Base-by-base conservation (phyloP, 2,797 vertebrate genomes). In the Chromobotia macracanthus region DNA sequence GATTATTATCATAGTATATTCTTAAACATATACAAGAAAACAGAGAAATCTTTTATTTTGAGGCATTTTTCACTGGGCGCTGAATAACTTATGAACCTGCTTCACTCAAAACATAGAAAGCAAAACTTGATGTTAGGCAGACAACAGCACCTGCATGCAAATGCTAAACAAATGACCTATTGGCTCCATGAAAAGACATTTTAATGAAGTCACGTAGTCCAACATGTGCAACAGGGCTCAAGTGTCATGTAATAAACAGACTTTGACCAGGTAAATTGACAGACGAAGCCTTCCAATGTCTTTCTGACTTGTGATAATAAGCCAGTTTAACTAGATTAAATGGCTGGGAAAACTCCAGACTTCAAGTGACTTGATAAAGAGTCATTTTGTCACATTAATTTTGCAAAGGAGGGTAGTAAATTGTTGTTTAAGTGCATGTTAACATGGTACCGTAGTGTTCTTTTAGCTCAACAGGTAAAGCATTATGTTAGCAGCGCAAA, bases 161-260 rank as follows among this genome's bases (percentile, higher is more conserved):
- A 92, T 44, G 70, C 44, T 72, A 92, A 67, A 84, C 89, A 93
- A 94, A 94, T 91, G 41, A 80, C 18, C 65, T 25, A 58, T 35
- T 82, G 48, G 73, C 69, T 71, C 58, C 58, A 35, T 28, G 38
- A 66, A 66, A 84, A n/a, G 69, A 79, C 7, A 51, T 60, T 56
- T 83, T 55, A 16, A n/a, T 55, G 61, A 81, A 84, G 76, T 86
- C 81, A 78, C 38, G 55, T 73, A 80, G 84, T 81, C 87, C 86
- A 89, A 86, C 91, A 88, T 86, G 56, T 41, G 63, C 35, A 70
- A 13, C 72, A 78, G 70, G 46, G 63, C 73, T 48, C 72, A 28
- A 44, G 75, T 60, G 10, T 0, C 25, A 10, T 48, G 38, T 81
- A 86, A 90, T 72, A 85, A 87, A 38, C 79, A 91, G 91, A 92